Percentiles rank a stretch among this genome's conserved stretches.
These are phyloP conservation scores for Opisthograptis luteolata DNA, from an alignment of 2,888 invertebrate genomes.

Conservation along the genomic window DNA sequence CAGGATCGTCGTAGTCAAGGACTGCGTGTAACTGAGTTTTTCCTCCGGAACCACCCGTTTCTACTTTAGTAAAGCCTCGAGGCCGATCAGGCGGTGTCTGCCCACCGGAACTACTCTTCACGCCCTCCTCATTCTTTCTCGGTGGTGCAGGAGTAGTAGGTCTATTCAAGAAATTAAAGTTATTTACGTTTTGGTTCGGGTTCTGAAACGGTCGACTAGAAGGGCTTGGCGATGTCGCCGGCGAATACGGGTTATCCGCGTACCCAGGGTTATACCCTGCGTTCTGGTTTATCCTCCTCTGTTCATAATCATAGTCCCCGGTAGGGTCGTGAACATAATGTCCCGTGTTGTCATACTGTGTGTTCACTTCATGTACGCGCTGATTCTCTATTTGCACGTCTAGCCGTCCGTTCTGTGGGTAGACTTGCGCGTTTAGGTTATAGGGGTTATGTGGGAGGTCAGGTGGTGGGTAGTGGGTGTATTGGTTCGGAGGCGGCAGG, in stretches of 20 bases:
- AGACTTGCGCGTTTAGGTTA: conserved; percentile 67
- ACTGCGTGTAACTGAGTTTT: conserved; percentile 89
- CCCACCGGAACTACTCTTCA: conserved; percentile 50
- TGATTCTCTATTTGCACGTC: conserved; percentile 71
- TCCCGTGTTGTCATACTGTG: conserved; percentile 70
- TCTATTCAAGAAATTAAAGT: conserved; percentile 62
- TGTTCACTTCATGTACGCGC: conserved; percentile 66
- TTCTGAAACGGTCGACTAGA: conserved; percentile 77
- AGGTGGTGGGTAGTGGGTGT: conserved; percentile 69
- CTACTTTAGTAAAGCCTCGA: conserved; percentile 87
- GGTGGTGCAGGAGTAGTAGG: conserved; percentile 53
- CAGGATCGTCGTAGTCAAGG: conserved; percentile 87
- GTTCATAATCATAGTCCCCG: conserved; percentile 78
- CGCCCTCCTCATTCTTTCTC: conserved; percentile 58
- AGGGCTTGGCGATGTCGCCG: conserved; percentile 60
- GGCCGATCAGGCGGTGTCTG: conserved; percentile 80
- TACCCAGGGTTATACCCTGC: conserved; percentile 67
- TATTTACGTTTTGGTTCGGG: conserved; percentile 68
- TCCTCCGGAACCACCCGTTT: conserved; percentile 79
- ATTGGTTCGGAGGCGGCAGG: conserved; percentile 75
- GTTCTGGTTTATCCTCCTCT: conserved; percentile 62
- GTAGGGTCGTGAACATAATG: conserved; percentile 76
- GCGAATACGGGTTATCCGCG: conserved; percentile 66
- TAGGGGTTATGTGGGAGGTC: conserved; percentile 72
- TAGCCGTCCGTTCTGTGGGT: conserved; percentile 71